These are phyloP conservation scores for Steromphala cineraria DNA, from an alignment of 2,888 invertebrate genomes.

Conservation along the genomic window DNA sequence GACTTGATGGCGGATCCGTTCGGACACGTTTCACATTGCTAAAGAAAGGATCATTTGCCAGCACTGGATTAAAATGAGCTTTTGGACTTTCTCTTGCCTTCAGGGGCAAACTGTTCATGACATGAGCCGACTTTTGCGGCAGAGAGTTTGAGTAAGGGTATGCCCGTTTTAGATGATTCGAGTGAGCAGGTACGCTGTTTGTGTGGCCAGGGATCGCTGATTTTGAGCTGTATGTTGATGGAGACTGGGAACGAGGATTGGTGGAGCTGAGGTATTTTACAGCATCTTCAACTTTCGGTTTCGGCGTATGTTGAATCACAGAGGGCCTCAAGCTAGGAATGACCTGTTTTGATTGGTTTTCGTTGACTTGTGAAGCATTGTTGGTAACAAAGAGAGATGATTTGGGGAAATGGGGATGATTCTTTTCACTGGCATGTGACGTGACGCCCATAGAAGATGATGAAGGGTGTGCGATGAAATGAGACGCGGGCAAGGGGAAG, in stretches of 20 bases:
- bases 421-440: not conserved
- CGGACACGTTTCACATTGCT: constrained; percentile 9
- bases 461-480: constrained; percentile 6
- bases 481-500: constrained; percentile 4
- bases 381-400: not conserved
- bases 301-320: constrained; percentile 16
- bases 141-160: not conserved
- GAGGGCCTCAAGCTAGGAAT: constrained; percentile 8
- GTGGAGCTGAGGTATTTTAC: constrained; percentile 14
- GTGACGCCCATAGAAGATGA: not conserved
- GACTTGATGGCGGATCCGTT: constrained; percentile 5
- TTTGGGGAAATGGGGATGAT: not conserved
- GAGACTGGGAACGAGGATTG: constrained; percentile 15
- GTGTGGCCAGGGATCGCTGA: not conserved
- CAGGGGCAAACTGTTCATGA: not conserved
- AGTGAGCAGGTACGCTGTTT: not conserved
- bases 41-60: constrained; percentile 27
- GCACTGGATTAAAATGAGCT: not conserved
- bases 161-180: constrained; percentile 13
- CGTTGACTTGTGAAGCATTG: not conserved
- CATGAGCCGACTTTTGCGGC: constrained; percentile 6
- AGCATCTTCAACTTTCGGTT: constrained; percentile 9
- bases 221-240: constrained; percentile 4
- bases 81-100: not conserved
- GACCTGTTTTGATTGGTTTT: not conserved